Evolutionary conservation across 2,888 invertebrate species (phyloP).

Genomic region (Orthonevra nobilis): DNA sequence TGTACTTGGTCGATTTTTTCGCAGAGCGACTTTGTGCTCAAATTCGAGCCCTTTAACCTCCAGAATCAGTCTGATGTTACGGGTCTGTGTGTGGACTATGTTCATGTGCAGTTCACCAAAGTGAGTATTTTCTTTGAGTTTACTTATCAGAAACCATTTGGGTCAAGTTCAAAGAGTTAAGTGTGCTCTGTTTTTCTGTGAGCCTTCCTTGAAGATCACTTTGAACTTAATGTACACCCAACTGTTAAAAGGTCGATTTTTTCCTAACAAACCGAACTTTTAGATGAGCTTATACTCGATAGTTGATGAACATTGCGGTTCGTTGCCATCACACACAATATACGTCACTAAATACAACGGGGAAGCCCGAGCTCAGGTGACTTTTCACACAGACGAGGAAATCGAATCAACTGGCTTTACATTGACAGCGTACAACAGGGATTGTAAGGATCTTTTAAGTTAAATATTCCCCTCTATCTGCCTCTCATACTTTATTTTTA

Average conservation of each 20-base stretch:
- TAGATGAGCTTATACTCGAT: background rate
- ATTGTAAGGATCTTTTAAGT: slow-evolving; percentile 81
- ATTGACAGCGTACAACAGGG: slow-evolving; percentile 80
- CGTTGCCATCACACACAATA: slow-evolving; percentile 19
- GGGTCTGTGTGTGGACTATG: slow-evolving; percentile 76
- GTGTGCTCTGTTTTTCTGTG: too few species aligned
- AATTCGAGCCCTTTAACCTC: slow-evolving; percentile 82
- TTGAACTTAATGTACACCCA: too few species aligned
- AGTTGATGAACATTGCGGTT: slow-evolving; percentile 62
- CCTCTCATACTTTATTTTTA: slow-evolving; percentile 48
- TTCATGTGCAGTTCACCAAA: slow-evolving; percentile 62
- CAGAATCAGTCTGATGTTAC: slow-evolving; percentile 76
- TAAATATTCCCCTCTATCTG: too few species aligned
- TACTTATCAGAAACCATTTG: too few species aligned
- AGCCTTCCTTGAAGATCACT: too few species aligned
- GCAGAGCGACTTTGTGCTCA: slow-evolving; percentile 77
- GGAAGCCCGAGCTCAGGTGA: slow-evolving; percentile 62
- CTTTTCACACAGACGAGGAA: slow-evolving; percentile 73
- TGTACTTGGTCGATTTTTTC: slow-evolving; percentile 82
- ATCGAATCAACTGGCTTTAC: slow-evolving; percentile 72
- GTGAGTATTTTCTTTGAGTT: too few species aligned
- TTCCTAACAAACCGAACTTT: too few species aligned
- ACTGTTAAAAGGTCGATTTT: too few species aligned
- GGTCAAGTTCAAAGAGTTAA: too few species aligned
- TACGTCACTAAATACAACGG: background rate